These are phyloP conservation scores for Eugnorisma glareosa DNA, from an alignment of 2,888 invertebrate genomes.

Conservation along the genomic window DNA sequence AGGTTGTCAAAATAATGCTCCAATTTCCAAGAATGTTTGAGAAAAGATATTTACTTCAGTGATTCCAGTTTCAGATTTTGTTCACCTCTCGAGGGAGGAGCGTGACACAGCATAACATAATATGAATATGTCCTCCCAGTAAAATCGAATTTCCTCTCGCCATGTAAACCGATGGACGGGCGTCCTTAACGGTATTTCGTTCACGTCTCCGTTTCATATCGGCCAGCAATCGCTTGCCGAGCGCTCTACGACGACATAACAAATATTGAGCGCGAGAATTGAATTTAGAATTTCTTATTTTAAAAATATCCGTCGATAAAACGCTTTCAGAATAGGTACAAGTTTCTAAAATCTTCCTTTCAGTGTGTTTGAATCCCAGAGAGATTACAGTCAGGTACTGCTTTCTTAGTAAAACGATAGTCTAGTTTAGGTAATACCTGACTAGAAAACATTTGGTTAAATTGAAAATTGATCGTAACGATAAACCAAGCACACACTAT, in stretches of 20 bases:
- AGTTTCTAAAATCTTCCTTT: slow-evolving; percentile 31
- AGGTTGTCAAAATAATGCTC: no score
- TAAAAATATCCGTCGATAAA: slow-evolving; percentile 68
- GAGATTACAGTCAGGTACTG: slow-evolving; percentile 14
- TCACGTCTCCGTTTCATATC: slow-evolving; percentile 78
- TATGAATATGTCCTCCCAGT: slow-evolving; percentile 61
- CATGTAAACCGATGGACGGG: slow-evolving; percentile 57
- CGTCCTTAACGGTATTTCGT: slow-evolving; percentile 72
- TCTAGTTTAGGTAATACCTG: neutral
- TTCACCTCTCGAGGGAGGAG: slow-evolving; percentile 49
- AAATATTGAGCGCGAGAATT: slow-evolving; percentile 79
- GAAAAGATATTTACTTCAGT: slow-evolving; percentile 56
- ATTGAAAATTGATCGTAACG: slow-evolving; percentile 23
- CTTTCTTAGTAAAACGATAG: slow-evolving; percentile 20
- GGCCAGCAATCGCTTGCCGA: slow-evolving; percentile 71
- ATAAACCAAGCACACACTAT: neutral
- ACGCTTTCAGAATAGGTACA: slow-evolving; percentile 50
- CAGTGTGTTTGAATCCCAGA: slow-evolving; percentile 10
- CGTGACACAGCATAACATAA: slow-evolving; percentile 64
- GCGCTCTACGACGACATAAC: slow-evolving; percentile 74
- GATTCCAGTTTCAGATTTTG: slow-evolving; percentile 56
- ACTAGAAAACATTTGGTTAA: slow-evolving; percentile 1
- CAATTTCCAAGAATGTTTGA: no score
- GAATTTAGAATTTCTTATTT: slow-evolving; percentile 77
- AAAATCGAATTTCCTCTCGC: slow-evolving; percentile 59